Base-by-base conservation (phyloP, 2,888 invertebrate species). In the Agonopterix arenella region DNA sequence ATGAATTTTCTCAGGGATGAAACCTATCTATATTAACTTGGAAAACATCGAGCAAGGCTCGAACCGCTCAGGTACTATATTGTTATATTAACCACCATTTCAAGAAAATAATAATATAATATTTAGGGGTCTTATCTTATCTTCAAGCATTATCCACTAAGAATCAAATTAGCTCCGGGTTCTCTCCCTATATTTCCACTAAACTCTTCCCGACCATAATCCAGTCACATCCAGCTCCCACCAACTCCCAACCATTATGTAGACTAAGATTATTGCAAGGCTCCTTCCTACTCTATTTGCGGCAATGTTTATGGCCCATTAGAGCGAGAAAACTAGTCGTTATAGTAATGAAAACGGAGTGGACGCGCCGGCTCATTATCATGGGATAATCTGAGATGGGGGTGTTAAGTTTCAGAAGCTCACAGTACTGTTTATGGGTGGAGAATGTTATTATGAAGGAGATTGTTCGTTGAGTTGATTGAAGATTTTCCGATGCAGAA, bases 221-320 rank as follows among this genome's bases (percentile, higher is more conserved):
- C 11, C 16, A 11, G 59, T 11, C 62, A 52, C 60, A 63, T 76
- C 72, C 48, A 75, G 72, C 36, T 28, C 28, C 28, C 7, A 28
- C 28, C 54, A 49, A 46, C 51, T 53, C 49, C 51, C 51, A 60
- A 56, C 49, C 52, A 52, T 52, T 56, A 52, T 9, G 40, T 58
- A 58, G 56, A 58, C 61, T 56, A 73, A 79, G 73, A 76, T 77
- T 77, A 77, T 77, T 76, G 70, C 76, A 55, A 52, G 68, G 73
- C 73, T 77, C 74, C 80, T 76, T 75, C 72, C 74, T 67, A 62
- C 68, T 74, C 77, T 76, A 77, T 79, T 81, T 80, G 82, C 71
- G 80, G 82, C 62, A 54, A 75, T 80, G 79, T 86, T 86, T 85
- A 86, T 85, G 62, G 84, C 56, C 85, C 81, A 85, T 86, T 85